Base-by-base conservation (phyloP, 2,888 invertebrate genomes). In the Caenorhabditis panamensis region DNA sequence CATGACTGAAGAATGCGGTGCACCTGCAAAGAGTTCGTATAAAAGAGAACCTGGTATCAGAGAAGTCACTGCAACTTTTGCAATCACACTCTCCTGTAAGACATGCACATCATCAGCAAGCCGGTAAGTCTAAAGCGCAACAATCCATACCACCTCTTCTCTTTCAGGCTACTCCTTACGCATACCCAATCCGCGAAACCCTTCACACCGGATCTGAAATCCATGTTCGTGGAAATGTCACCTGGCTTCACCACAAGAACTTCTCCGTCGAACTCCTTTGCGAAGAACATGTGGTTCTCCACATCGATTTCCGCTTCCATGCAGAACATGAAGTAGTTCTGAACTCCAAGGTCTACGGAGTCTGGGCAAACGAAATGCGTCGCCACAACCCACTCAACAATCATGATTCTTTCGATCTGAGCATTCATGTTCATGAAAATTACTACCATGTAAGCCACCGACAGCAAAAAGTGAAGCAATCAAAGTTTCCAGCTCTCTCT, bases 231-330 rank as follows among this genome's bases (percentile, higher is more conserved):
- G 85, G 85, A 54, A 81, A 85, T 64, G 84, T 84, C 37, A 73
- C 78, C 44, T 79, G 84, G 49, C 53, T 68, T 16, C 85, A 85
- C 36, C 85, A 85, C 78, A 80, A 85, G 85, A 82, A 82, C 67
- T 87, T 87, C 58, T 58, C 82, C 31, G 83, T 87, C 2, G 87
- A 87, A 62, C 81, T 87, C 63, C 84, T 87, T 72, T 85, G 86
- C 28, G 87, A 85, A 54, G 86, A 83, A 51, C 61, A 87, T 68
- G 79, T 85, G 58, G 86, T 87, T 58, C 80, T 87, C 41, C 86
- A 86, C 64, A 69, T 86, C 53, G 84, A 84, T 71, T 87, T 87
- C 86, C 87, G 86, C 16, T 86, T 87, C 62, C 64, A 79, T 18
- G 79, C 79, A 54, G 82, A 86, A 20, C 85, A 84, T 64, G 68